phyloP scores from a whole-genome alignment of 2,113 vertebrate genomes.

The Cyphomyrus plagiostoma region DNA sequence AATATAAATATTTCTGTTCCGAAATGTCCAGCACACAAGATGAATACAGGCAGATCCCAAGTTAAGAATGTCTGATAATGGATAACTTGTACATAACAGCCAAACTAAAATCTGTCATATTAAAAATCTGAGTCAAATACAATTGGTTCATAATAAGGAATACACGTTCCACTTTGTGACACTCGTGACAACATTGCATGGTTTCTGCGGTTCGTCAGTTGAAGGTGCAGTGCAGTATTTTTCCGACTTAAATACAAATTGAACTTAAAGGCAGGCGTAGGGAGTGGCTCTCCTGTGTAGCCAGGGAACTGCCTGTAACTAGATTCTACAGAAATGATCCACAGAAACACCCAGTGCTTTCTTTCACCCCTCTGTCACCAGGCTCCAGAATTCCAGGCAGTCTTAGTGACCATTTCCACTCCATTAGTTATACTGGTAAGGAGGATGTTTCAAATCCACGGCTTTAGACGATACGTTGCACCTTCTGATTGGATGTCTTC shows the following conservation, averaged over 20 bases:
- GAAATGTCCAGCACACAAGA: background rate
- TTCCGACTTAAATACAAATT: background rate
- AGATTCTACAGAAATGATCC: background rate
- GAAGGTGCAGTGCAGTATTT: background rate
- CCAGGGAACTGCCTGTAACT: background rate
- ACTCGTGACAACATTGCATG: background rate
- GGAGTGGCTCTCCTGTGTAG: background rate
- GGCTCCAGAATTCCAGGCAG: conserved; percentile 4
- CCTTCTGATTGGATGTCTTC: background rate
- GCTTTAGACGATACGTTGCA: background rate
- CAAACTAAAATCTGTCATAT: background rate
- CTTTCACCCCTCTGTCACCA: background rate
- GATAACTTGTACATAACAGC: background rate
- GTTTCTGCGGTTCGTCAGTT: background rate
- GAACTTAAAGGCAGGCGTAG: background rate
- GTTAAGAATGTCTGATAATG: background rate
- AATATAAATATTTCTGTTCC: background rate
- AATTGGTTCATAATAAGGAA: background rate
- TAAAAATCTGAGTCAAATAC: background rate
- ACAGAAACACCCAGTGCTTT: background rate
- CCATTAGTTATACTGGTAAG: conserved; percentile 29
- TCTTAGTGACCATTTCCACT: conserved; percentile 13
- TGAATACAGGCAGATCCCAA: background rate
- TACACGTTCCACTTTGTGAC: too few species aligned
- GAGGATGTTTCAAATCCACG: background rate